phyloP scores from a whole-genome alignment of 2,113 vertebrate genomes.

The Uropsilus gracilis region DNA sequence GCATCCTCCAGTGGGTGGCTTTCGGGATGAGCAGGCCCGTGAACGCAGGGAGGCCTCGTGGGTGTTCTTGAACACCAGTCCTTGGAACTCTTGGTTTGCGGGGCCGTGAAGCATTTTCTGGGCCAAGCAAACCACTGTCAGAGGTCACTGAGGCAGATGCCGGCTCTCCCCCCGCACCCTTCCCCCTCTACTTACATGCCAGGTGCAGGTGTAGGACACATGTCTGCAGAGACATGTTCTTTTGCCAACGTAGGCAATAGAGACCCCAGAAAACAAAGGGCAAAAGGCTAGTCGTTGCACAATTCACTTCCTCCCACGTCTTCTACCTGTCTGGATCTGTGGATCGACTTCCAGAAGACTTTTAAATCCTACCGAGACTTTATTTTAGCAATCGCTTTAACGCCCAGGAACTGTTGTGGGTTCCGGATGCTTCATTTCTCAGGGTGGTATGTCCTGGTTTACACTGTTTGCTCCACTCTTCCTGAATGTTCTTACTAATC shows the following conservation, averaged over 20 bases:
- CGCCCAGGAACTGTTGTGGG: background rate
- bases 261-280: background rate
- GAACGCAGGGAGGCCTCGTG: no score
- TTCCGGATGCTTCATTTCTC: background rate
- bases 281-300: background rate
- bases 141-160: no score
- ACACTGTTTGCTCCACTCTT: background rate
- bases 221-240: no score
- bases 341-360: background rate
- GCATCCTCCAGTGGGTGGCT: no score
- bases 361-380: background rate
- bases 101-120: no score
- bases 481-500: background rate
- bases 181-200: no score
- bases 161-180: no score
- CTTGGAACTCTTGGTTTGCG: no score
- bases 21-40: no score
- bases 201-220: no score
- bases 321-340: background rate
- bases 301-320: background rate
- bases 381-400: background rate
- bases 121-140: no score
- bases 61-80: no score
- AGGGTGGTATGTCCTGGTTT: background rate
- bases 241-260: background rate